Base-by-base conservation (phyloP, 2,113 vertebrate species). In the Suncus etruscus region DNA sequence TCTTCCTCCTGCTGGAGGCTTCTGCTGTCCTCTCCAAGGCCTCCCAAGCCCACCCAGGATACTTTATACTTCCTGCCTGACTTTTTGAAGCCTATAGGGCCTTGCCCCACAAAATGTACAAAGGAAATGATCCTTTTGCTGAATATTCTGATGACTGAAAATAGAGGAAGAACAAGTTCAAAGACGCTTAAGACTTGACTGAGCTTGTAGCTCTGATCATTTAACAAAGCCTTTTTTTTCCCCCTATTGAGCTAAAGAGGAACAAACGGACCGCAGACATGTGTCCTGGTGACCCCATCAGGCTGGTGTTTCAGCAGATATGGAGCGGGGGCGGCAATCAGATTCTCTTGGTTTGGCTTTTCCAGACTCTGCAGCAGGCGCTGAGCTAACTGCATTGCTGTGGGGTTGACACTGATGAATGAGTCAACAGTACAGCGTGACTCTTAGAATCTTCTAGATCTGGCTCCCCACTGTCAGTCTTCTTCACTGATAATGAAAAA, bases 111-210 rank as follows among this genome's bases (percentile, higher is more conserved):
- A 69, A 92, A 96, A 92, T 83, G 86, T 58, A 83, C 83, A 68
- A 95, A 54, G 11, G 82, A 77, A 86, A 86, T 82, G 66, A 85
- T 86, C 61, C 45, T 58, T 31, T 81, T 27, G 2, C 0, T 89
- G 73, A 65, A 50, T 87, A 93, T 94, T 76, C 94, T 91, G 94
- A 90, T 92, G 96, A 66, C 87, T 90, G 91, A 93, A 92, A 86
- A 69, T 25, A 11, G 0, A 10, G 8, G 68, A 18, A 91, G 18
- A n/a, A 16, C 8, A 5, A 54, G 73, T 65, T 84, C 50, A 54
- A 54, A 54, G 15, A 54, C 61, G 14, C 24, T 20, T 22, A 25
- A 65, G 14, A 65, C 29, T 22, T 73, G 54, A 16, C 47, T 22
- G 70, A 27, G 9, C 24, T 69, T n/a, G 47, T 18, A 50, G 70